Percentiles rank a stretch among this genome's conserved stretches.
These are phyloP conservation scores for Pyrrhia umbra DNA, from an alignment of 2,888 invertebrate species.

Conservation along the genomic window DNA sequence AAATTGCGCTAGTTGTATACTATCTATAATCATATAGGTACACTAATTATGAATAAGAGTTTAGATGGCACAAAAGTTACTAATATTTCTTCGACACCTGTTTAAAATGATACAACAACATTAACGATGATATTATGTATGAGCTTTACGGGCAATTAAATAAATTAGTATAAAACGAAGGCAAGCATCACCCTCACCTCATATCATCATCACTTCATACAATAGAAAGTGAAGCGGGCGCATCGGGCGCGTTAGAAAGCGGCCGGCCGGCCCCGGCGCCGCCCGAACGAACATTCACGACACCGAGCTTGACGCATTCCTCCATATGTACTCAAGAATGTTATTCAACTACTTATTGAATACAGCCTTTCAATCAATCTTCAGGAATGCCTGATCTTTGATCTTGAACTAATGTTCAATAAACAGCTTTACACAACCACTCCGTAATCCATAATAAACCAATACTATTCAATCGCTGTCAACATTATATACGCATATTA, in stretches of 20 bases:
- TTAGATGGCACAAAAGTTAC: background rate
- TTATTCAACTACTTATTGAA: slow-evolving; percentile 49
- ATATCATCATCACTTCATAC: slow-evolving; percentile 77
- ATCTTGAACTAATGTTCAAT: slow-evolving; percentile 40
- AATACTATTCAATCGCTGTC: slow-evolving; percentile 50
- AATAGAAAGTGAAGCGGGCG: slow-evolving; percentile 89
- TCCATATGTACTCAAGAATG: slow-evolving; percentile 70
- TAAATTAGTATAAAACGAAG: slow-evolving; percentile 62
- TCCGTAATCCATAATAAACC: slow-evolving; percentile 9
- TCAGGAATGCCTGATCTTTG: slow-evolving; percentile 34
- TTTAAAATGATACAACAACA: background rate
- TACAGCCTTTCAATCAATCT: slow-evolving; percentile 35
- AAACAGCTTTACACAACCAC: slow-evolving; percentile 22
- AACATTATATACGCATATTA: slow-evolving; percentile 46
- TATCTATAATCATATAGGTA: too few species aligned
- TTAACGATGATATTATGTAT: slow-evolving; percentile 33
- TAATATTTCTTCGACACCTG: background rate
- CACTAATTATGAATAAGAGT: too few species aligned
- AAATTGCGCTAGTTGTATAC: too few species aligned
- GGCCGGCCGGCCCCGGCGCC: slow-evolving; percentile 74
- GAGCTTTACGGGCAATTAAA: slow-evolving; percentile 57
- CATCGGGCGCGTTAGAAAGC: slow-evolving; percentile 88
- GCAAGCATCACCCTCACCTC: too few species aligned
- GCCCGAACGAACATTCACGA: slow-evolving; percentile 77
- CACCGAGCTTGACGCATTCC: slow-evolving; percentile 81